phyloP scores from a whole-genome alignment of 2,797 vertebrate species.

The Melanotaenia maccullochi region DNA sequence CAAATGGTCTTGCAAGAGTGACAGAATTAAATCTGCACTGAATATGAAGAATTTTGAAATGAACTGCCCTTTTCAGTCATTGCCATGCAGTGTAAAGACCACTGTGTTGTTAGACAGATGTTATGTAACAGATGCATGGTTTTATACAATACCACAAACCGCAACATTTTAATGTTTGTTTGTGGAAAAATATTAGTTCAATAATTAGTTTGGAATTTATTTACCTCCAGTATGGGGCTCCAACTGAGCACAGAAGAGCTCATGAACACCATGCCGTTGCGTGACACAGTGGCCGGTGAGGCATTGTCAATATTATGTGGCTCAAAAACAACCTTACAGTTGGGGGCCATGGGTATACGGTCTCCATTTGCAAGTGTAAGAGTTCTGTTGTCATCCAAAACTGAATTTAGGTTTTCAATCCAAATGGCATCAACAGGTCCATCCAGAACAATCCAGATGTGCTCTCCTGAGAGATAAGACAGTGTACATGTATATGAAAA shows the following conservation, averaged over 20 bases:
- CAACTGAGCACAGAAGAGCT: slow-evolving; percentile 94
- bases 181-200: background rate
- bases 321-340: slow-evolving; percentile 96
- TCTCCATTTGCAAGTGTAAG: slow-evolving; percentile 96
- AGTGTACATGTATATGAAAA: background rate
- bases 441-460: slow-evolving; percentile 97
- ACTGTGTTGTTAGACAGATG: background rate
- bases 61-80: background rate
- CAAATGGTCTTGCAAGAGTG: background rate
- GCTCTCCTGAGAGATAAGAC: slow-evolving; percentile 84
- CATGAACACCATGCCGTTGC: slow-evolving; percentile 99
- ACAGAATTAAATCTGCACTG: background rate
- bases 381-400: slow-evolving; percentile 96
- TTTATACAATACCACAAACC: background rate
- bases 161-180: background rate
- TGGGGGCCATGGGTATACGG: slow-evolving; percentile 96
- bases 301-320: slow-evolving; percentile 98
- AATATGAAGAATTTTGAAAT: background rate
- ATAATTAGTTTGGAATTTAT: background rate
- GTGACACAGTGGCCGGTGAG: slow-evolving; percentile 96
- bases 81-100: background rate
- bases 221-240: slow-evolving; percentile 95
- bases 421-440: slow-evolving; percentile 98
- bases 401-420: slow-evolving; percentile 99
- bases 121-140: background rate